Evolutionary conservation across 1,140 invertebrate genomes (phyloP), one percentile per base, ranked within the genome.

Genomic region (Panulirus ornatus): DNA sequence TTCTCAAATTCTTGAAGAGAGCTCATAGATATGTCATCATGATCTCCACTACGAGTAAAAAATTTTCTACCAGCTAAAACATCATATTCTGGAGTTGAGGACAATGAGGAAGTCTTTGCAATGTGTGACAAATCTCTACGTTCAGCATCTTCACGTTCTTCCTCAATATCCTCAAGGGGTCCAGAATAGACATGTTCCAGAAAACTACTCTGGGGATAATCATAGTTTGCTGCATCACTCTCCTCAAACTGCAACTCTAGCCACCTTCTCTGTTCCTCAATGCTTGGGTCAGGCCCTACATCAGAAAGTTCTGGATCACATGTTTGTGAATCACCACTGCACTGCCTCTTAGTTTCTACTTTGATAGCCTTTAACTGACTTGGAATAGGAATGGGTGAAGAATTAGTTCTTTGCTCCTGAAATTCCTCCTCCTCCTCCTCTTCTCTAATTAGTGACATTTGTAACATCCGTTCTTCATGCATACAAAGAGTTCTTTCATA

Each of bases 1-100:
- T 96, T 96, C 94, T 99, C 98, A 94, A 99, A 99, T 93, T 99
- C 98, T 94, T 98, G 97, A 87, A 99, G 94, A 9, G 98, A 99
- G 85, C 96, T 97, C 93, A 98, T 96, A 0, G 98, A 99, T 36
- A 98, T 95, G 94, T 98, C 97, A 94, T 99, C 98, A 93, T 97
- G 96, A 92, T 98, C 98, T 5, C 96, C 96, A 86, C 96, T 95
- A 92, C 95, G 95, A 0, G 96, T 96, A 93, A 97, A 97, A 93
- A 96, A 97, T 92, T 96, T 96, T 91, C 96, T 95, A 2, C 96
- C 96, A 0, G 97, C 96, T 9, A 97, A 94, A 70, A 97, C 95
- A 93, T 98, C 97, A 93, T 97, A 98, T 91, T 98, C 97, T 0
- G 97, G 97, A 1, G 97, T 97, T 91, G 96, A 97, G 63, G 95